Evolutionary conservation across 2,113 vertebrate species (phyloP).

Genomic region (Phylloscopus trochilus): DNA sequence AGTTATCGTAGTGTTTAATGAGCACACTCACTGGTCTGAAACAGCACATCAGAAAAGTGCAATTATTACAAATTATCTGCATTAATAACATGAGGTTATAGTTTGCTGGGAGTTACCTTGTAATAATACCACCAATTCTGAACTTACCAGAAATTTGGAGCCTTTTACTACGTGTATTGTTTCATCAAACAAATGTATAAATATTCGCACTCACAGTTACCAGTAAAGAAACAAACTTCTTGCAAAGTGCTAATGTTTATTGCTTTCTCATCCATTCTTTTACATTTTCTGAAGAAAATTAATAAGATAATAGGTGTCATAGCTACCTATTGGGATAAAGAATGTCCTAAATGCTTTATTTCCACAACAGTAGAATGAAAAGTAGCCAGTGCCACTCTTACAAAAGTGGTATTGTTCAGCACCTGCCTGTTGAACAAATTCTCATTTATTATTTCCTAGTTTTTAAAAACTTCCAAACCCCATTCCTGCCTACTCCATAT

Average conservation of each 20-base stretch:
- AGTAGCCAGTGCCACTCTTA: neutral
- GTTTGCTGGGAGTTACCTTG: neutral
- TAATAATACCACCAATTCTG: neutral
- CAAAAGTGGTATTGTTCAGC: neutral
- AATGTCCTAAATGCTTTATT: neutral
- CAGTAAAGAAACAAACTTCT: neutral
- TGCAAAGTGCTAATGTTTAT: neutral
- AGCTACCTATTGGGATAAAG: neutral
- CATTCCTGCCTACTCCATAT: neutral
- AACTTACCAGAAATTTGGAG: neutral
- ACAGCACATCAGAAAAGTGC: neutral
- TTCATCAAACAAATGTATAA: neutral
- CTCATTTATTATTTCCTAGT: neutral
- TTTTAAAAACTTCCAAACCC: neutral
- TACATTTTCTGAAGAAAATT: neutral
- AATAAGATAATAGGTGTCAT: neutral
- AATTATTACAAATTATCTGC: neutral
- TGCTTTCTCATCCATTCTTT: neutral
- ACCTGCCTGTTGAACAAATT: neutral
- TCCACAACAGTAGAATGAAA: neutral
- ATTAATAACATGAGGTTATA: neutral
- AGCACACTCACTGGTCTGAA: neutral
- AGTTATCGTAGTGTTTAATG: neutral
- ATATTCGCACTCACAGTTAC: neutral
- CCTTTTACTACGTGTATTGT: neutral